These are phyloP conservation scores for Globicephala melas DNA, from an alignment of 2,113 vertebrate genomes.

Conservation along the genomic window DNA sequence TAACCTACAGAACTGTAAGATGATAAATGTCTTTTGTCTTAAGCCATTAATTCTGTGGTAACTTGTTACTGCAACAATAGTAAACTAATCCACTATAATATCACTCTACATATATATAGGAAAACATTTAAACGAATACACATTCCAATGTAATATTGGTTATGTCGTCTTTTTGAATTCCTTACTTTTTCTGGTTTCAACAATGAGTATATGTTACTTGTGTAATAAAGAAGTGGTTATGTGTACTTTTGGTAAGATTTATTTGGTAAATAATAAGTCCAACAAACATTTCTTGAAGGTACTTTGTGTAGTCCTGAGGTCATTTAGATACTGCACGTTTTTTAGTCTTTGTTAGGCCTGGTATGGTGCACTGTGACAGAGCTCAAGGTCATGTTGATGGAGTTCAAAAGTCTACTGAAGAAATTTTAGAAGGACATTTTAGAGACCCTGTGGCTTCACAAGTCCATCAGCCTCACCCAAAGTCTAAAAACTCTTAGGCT, in stretches of 20 bases:
- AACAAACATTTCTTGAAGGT: background rate
- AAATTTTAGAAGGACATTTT: background rate
- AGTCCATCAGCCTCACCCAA: background rate
- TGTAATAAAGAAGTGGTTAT: background rate
- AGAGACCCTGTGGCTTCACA: background rate
- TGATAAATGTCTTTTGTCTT: background rate
- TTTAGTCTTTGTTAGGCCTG: background rate
- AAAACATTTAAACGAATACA: background rate
- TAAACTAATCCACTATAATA: background rate
- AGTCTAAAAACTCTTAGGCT: background rate
- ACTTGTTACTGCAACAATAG: background rate
- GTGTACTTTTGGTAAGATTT: background rate
- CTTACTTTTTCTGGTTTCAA: background rate
- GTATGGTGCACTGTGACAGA: background rate
- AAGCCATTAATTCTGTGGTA: background rate
- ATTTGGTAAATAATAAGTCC: slow-evolving; percentile 2
- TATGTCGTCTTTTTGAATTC: background rate
- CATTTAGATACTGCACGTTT: background rate
- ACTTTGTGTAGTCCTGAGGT: background rate
- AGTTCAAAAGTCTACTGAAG: background rate
- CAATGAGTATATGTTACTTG: background rate
- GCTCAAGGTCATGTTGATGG: background rate
- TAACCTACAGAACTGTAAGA: background rate
- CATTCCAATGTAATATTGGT: background rate
- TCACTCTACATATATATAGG: background rate